A percentile compares a stretch with the other conserved stretches of the same genome.
These are phyloP conservation scores for Chrysopilus asiliformis DNA, from an alignment of 2,888 invertebrate genomes.

Conservation along the genomic window DNA sequence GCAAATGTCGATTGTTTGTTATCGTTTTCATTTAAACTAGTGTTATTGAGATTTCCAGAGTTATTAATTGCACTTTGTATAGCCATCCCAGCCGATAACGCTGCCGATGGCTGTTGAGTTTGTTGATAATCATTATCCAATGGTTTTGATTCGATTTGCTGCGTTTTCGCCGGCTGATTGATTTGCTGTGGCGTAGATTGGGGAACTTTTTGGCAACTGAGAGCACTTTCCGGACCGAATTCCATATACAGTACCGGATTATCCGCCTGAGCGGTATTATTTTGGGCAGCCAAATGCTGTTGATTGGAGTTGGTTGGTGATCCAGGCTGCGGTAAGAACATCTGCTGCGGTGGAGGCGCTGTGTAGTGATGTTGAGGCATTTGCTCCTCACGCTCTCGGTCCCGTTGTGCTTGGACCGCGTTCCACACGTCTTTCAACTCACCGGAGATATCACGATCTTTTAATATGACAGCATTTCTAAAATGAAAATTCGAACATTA, in stretches of 20 bases:
- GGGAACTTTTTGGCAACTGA: conserved; percentile 2
- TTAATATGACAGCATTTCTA: conserved; percentile 45
- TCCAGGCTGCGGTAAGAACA: conserved; percentile 6
- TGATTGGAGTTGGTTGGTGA: conserved; percentile 10
- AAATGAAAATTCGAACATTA: not conserved
- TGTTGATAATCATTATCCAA: conserved; percentile 5
- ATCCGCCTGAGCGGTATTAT: conserved; percentile 2
- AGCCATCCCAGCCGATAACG: conserved; percentile 5
- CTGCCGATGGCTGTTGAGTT: too few relatives aligned
- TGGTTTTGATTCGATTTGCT: conserved; percentile 3
- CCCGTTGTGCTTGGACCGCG: conserved; percentile 45
- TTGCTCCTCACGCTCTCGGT: conserved; percentile 34
- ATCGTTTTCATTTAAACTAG: conserved; percentile 6
- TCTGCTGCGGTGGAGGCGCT: conserved; percentile 22
- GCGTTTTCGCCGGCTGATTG: not conserved
- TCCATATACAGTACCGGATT: conserved; percentile 17
- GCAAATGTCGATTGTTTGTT: not conserved
- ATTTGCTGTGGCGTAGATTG: conserved; percentile 2
- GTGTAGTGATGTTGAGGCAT: conserved; percentile 32
- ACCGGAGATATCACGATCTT: conserved; percentile 55
- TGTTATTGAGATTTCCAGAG: conserved; percentile 2
- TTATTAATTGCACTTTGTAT: conserved; percentile 16
- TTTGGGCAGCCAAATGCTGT: not conserved
- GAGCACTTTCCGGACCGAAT: conserved; percentile 15
- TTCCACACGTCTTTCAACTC: conserved; percentile 63